Evolutionary conservation across 1,140 invertebrate genomes (phyloP), one percentile per base, ranked within the genome.

Genomic region (Lutraria rhynchaena): DNA sequence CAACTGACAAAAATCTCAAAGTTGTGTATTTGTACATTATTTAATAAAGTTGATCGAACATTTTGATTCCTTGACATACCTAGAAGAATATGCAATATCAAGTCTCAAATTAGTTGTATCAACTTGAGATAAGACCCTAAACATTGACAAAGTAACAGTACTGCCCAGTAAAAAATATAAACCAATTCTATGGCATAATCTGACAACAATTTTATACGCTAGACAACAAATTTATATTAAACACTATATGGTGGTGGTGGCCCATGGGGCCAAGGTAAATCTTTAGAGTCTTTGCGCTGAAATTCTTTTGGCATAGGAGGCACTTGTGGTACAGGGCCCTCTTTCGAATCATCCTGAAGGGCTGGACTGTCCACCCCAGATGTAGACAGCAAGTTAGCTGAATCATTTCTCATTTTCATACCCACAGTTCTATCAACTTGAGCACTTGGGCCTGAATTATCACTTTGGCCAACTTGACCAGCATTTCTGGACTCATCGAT

Each of bases 311-410:
- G 76, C 46, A 69, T 58, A 11, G 76, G 63, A 27, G 76, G 76
- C 31, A 80, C 76, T 49, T 80, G 76, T 15, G 76, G 76, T 31
- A 80, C 41, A 19, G 76, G 76, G 0, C 76, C 76, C 24, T 80
- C 76, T 17, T 69, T 78, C 2, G 24, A 22, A 13, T 33, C 24
- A 0, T 11, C 24, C 44, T 70, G 24, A 19, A 37, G 46, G 57
- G 69, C 0, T 31, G 49, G 27, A 13, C 5, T 17, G 13, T 58
- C 35, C 13, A 9, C 0, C 17, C n/a, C n/a, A 27, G 4, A 22
- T 24, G 37, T 15, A 19, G 37, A 65, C 7, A 1, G 9, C 7
- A 67, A 67, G 41, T 29, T 13, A 46, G 41, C n/a, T 49, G 63
- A 46, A 46, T 67, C 24, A 67, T 27, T 46, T 41, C 44, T 67